Percentiles rank a stretch among this genome's conserved stretches.
phyloP scores from a whole-genome alignment of 2,113 vertebrate genomes.

The Machaerirhynchus nigripectus region DNA sequence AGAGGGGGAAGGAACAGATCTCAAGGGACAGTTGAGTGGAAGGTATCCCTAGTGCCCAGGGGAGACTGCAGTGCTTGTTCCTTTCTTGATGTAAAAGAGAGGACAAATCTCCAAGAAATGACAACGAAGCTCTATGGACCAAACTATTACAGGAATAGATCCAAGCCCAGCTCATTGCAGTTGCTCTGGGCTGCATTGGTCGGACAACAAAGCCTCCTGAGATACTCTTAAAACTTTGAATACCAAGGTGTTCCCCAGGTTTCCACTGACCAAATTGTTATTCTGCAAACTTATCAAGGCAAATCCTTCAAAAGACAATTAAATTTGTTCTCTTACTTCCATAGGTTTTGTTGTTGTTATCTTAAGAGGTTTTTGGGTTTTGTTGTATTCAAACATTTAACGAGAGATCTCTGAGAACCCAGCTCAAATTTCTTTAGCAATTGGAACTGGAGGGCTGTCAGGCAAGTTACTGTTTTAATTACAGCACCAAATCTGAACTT shows the following conservation, averaged over 20 bases:
- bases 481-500: not conserved
- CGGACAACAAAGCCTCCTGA: not conserved
- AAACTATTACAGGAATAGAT: not conserved
- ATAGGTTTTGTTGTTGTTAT: not conserved
- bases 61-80: not conserved
- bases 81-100: not conserved
- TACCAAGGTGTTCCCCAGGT: not conserved
- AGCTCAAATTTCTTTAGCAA: not conserved
- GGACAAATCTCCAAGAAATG: not conserved
- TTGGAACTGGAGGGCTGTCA: not conserved
- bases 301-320: not conserved
- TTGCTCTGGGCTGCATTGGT: not conserved
- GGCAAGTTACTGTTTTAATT: not conserved
- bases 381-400: not conserved
- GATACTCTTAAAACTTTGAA: not conserved
- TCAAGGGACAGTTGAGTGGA: not conserved
- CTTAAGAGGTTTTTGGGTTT: not conserved
- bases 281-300: not conserved
- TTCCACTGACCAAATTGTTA: not conserved
- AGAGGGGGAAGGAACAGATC: not conserved
- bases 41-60: not conserved
- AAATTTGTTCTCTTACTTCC: not conserved
- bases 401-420: not conserved
- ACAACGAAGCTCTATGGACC: not conserved
- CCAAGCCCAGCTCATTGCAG: not conserved